Conservation (phyloP, 2,797 vertebrate species). For the Gadopsis marmoratus region DNA sequence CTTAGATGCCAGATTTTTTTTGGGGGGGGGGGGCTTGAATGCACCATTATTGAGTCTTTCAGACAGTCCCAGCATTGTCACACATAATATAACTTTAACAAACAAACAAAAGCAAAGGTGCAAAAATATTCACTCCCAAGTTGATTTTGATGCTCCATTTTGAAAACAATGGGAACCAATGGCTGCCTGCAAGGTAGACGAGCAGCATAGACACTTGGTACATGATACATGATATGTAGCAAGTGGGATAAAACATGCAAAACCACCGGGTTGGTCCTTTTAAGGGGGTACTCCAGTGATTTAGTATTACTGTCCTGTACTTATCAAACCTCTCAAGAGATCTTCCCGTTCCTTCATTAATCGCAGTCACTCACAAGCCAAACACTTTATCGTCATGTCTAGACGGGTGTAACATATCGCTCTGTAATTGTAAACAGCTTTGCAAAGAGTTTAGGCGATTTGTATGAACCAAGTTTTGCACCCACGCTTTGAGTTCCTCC, state of each 20-base stretch:
- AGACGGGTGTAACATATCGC: slow-evolving; percentile 10
- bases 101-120: neutral
- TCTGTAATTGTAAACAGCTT: slow-evolving; percentile 13
- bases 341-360: slow-evolving; percentile 63
- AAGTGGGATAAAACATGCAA: neutral
- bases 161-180: neutral
- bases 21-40: neutral
- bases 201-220: neutral
- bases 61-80: neutral
- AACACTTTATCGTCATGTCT: slow-evolving; percentile 40
- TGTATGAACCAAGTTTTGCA: neutral
- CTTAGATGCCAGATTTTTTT: neutral
- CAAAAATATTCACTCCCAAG: neutral
- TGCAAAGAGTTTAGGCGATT: slow-evolving; percentile 2
- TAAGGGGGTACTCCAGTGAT: neutral
- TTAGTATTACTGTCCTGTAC: slow-evolving; percentile 41
- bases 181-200: neutral
- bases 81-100: neutral
- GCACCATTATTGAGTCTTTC: neutral
- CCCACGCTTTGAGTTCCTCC: neutral
- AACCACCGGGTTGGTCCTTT: neutral
- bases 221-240: neutral
- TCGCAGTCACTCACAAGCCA: slow-evolving; percentile 51
- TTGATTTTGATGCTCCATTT: too few species aligned
- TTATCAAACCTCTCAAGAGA: slow-evolving; percentile 41